Conservation (phyloP, 2,113 vertebrate genomes). For the Regulus satrapa region DNA sequence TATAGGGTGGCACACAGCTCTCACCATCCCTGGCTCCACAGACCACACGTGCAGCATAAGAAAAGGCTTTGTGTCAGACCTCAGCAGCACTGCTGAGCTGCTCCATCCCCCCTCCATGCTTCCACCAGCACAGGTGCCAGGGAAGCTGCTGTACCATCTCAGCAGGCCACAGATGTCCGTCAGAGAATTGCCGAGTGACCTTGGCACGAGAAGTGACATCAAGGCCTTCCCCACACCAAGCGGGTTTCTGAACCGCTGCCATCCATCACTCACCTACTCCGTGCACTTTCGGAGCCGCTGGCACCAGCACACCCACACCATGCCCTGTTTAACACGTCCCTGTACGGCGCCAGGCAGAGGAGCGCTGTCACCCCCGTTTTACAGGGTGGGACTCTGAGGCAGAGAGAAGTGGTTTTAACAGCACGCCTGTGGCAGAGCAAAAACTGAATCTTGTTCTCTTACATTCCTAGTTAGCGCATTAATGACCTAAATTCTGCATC, state of each 20-base stretch:
- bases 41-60: background rate
- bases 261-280: background rate
- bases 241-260: background rate
- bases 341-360: background rate
- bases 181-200: background rate
- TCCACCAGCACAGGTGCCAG: background rate
- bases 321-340: background rate
- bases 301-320: background rate
- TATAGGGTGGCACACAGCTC: background rate
- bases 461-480: background rate
- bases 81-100: background rate
- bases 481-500: constrained; percentile 45
- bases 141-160: background rate
- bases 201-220: background rate
- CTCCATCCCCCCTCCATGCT: background rate
- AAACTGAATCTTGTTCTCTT: constrained; percentile 5
- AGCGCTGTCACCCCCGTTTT: background rate
- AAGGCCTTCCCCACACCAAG: background rate
- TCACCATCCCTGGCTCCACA: background rate
- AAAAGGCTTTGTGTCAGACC: background rate
- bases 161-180: background rate
- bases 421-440: background rate
- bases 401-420: background rate
- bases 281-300: background rate
- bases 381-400: background rate